Base-by-base conservation (phyloP, 2,113 vertebrate species). In the Spea multiplicata region DNA sequence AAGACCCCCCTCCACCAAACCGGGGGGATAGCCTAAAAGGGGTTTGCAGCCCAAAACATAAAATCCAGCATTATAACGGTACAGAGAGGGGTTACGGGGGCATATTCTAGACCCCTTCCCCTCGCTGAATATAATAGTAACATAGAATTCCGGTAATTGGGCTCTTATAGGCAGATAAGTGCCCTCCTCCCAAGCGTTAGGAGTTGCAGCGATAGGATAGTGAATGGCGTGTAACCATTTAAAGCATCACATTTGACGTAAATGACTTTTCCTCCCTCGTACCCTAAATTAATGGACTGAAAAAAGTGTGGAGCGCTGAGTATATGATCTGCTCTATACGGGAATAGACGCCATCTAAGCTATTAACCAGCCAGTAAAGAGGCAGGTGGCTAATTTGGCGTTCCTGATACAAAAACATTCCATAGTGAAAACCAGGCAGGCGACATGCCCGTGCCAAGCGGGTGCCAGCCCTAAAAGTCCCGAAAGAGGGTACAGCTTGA, bases 41-140 rank as follows among this genome's bases (percentile, higher is more conserved):
- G 48, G 66, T 66, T 48, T 30, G 2, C 61, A 57, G 69, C 70
- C 48, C 55, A 53, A 65, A 79, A 66, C n/a, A 65, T 49, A 72
- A 77, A 66, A 59, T 73, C 69, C 76, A 66, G 69, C 52, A 79
- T 66, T 71, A 66, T 50, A 66, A 65, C 59, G 61, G 46, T 78
- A 64, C 68, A 71, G 71, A 71, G 44, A 78, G 55, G 30, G 30
- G 30, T 30, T 30, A 2, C 30, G 30, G 30, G 30, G 30, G 30
- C 2, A 2, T 30, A 30, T 30, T 30, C 30, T 30, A 30, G 30
- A 30, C 30, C 67, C 67, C 67, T 45, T 76, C n/a, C 6, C 53
- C 4, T 13, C 14, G 10, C 5, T 71, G 53, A 78, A 64, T 64
- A 55, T 47, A 71, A 61, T n/a, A 46, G 52, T 65, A 68, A 8